Percentiles rank a stretch among this genome's conserved stretches.
Conservation (phyloP, 1,140 invertebrate genomes). For the Ceratina calcarata region DNA sequence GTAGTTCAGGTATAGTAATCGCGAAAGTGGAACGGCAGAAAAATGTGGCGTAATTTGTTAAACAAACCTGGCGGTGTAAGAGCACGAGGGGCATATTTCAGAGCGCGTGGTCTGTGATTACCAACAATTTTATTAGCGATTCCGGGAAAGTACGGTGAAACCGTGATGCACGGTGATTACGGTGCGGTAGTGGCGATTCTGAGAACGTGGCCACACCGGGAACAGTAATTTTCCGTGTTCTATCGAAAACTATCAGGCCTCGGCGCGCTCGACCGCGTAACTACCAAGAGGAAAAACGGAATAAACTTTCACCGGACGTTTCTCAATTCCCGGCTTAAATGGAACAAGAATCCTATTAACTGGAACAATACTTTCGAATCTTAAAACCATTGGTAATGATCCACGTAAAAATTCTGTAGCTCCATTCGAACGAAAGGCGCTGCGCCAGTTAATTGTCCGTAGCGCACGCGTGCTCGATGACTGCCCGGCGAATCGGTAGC, state of each 20-base stretch:
- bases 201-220: conserved; percentile 13
- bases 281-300: not conserved
- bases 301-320: conserved; percentile 4
- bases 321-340: not conserved
- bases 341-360: not conserved
- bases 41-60: conserved; percentile 43
- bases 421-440: no score
- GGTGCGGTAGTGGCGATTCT: conserved; percentile 18
- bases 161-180: conserved; percentile 48
- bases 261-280: not conserved
- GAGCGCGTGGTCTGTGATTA: conserved; percentile 40
- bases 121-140: conserved; percentile 39
- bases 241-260: conserved; percentile 29
- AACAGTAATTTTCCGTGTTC: conserved; percentile 34
- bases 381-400: no score
- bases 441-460: not conserved
- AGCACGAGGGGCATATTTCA: not conserved
- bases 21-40: conserved; percentile 10
- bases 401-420: no score
- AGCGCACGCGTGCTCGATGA: not conserved
- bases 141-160: conserved; percentile 44
- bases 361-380: no score
- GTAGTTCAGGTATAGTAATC: not conserved
- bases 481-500: not conserved
- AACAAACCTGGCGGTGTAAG: conserved; percentile 36